Conservation (phyloP, 2,888 invertebrate genomes). For the Sphecodes monilicornis region DNA sequence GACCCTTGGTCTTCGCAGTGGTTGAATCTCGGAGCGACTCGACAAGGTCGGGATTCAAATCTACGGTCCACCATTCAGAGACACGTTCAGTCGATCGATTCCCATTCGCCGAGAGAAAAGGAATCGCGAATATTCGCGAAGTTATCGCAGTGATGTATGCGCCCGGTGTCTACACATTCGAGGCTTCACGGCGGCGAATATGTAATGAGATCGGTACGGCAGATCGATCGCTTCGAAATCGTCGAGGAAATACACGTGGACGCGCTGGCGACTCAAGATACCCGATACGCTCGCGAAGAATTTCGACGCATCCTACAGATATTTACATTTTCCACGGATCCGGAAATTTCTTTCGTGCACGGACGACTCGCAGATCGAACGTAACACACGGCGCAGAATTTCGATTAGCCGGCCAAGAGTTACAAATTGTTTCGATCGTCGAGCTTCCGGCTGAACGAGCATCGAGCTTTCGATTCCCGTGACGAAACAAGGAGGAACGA, state of each 20-base stretch:
- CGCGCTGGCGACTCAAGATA: constrained; percentile 9
- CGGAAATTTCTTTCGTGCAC: constrained; percentile 26
- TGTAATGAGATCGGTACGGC: not conserved
- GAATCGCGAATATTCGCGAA: constrained; percentile 38
- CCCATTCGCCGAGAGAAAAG: constrained; percentile 43
- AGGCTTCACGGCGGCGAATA: not conserved
- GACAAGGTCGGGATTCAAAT: not conserved
- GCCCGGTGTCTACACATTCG: not conserved
- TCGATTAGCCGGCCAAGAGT: constrained; percentile 16
- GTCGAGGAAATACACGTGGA: not conserved
- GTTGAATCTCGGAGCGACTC: not conserved
- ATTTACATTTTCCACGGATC: constrained; percentile 13
- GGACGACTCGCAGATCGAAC: constrained; percentile 21
- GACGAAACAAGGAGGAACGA: not conserved
- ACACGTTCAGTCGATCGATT: constrained; percentile 4
- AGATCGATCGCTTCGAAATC: constrained; percentile 30
- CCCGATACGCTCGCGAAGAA: not conserved
- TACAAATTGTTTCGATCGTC: constrained; percentile 10
- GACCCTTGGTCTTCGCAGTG: not conserved
- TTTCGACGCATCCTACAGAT: constrained; percentile 9
- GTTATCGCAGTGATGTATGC: constrained; percentile 33
- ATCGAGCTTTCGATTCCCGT: not conserved
- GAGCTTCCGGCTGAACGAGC: constrained; percentile 6
- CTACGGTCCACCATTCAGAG: not conserved
- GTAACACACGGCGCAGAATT: constrained; percentile 17